Conservation (phyloP, 53 echinoderm and acorn worm species). For the Hippasteria phrygiana region DNA sequence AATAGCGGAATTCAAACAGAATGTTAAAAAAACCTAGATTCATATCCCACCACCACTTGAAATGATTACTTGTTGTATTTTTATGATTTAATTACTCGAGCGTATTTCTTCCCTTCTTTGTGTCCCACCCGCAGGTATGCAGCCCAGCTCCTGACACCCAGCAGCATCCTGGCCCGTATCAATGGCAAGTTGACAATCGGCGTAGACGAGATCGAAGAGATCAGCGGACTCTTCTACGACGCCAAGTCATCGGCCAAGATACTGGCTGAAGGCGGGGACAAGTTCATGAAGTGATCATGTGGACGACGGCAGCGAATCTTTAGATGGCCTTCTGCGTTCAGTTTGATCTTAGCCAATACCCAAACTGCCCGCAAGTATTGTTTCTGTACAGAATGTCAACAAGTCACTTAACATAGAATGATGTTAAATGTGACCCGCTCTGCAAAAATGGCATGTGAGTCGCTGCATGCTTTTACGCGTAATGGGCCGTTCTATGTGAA, state of each 20-base stretch:
- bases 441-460: too few relatives aligned
- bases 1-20: too few relatives aligned
- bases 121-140: slow-evolving; percentile 77
- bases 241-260: slow-evolving; percentile 99
- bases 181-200: slow-evolving; percentile 94
- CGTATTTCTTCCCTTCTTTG: background rate
- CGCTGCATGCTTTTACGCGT: too few relatives aligned
- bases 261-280: slow-evolving; percentile 88
- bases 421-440: too few relatives aligned
- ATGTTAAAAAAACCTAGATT: too few relatives aligned
- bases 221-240: slow-evolving; percentile 96
- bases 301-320: background rate
- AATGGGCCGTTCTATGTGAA: too few relatives aligned
- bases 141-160: slow-evolving; percentile 93
- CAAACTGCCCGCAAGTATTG: too few relatives aligned
- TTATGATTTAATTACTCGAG: too few relatives aligned
- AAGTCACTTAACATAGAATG: too few relatives aligned
- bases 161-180: slow-evolving; percentile 90
- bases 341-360: background rate
- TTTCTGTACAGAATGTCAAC: too few relatives aligned
- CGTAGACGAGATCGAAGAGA: slow-evolving; percentile 93
- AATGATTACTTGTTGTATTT: background rate
- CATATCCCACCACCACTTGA: too few relatives aligned
- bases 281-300: slow-evolving; percentile 91
- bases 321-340: too few relatives aligned